A percentile compares a stretch with the other conserved stretches of the same genome.
These are phyloP conservation scores for Clinocottus analis DNA, from an alignment of 2,113 vertebrate genomes.

Conservation along the genomic window DNA sequence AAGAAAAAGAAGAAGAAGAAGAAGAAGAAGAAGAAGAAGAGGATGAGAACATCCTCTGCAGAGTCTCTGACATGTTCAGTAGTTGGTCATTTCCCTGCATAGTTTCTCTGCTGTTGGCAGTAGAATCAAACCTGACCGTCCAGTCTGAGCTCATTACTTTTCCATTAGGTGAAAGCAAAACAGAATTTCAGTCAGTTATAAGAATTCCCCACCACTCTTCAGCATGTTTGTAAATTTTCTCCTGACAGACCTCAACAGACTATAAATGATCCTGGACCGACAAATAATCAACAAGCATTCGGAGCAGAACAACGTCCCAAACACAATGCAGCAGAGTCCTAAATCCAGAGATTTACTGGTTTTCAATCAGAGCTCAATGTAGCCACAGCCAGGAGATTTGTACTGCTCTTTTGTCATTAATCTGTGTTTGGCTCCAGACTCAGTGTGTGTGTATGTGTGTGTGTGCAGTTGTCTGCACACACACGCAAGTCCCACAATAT, in stretches of 20 bases:
- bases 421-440: conserved; percentile 35
- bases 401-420: conserved; percentile 38
- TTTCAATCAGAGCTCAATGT: conserved; percentile 40
- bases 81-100: neutral
- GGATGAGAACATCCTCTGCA: conserved; percentile 33
- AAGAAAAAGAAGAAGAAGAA: neutral
- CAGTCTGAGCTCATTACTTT: conserved; percentile 21
- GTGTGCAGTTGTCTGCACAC: neutral
- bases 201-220: neutral
- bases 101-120: neutral
- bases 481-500: too few species aligned
- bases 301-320: conserved; percentile 35
- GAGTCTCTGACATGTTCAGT: neutral
- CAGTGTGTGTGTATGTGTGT: neutral
- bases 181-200: conserved; percentile 35
- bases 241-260: conserved; percentile 1
- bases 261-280: conserved; percentile 20
- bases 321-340: conserved; percentile 51
- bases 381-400: conserved; percentile 55
- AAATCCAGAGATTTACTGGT: conserved; percentile 66
- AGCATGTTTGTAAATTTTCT: conserved; percentile 10
- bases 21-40: conserved; percentile 17
- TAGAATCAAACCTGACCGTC: conserved; percentile 22
- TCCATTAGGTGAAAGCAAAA: conserved; percentile 25
- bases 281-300: conserved; percentile 34